phyloP scores from a whole-genome alignment of 2,113 vertebrate species.

The Perognathus longimembris region DNA sequence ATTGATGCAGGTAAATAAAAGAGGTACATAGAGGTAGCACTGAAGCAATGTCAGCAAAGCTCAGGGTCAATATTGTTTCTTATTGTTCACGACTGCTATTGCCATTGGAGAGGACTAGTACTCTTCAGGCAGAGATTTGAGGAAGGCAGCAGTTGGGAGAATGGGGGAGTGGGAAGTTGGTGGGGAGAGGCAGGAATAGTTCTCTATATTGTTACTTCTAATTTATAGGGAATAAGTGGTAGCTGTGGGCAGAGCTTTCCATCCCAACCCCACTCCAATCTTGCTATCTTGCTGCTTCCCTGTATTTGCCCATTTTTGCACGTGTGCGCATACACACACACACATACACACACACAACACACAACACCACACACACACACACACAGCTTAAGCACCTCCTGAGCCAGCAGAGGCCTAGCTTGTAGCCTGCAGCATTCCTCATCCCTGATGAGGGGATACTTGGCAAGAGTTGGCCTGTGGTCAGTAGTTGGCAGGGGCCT shows the following conservation, averaged over 20 bases:
- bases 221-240: constrained; percentile 46
- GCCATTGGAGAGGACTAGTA: constrained; percentile 25
- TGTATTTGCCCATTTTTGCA: constrained; percentile 4
- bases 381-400: not conserved
- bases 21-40: constrained; percentile 20
- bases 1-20: constrained; percentile 53
- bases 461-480: constrained; percentile 72
- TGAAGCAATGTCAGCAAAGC: constrained; percentile 56
- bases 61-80: constrained; percentile 51
- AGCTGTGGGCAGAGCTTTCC: constrained; percentile 25
- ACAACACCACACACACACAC: not conserved
- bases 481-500: constrained; percentile 57
- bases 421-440: constrained; percentile 65
- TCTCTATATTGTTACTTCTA: constrained; percentile 20
- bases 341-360: not conserved
- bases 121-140: constrained; percentile 38
- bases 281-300: not conserved
- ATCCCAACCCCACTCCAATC: not conserved
- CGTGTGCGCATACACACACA: too few relatives aligned
- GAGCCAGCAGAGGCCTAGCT: constrained; percentile 60
- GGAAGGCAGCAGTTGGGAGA: constrained; percentile 56
- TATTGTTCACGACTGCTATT: constrained; percentile 55
- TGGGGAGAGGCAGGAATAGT: not conserved
- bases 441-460: constrained; percentile 61
- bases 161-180: not conserved